Evolutionary conservation across 2,888 invertebrate genomes (phyloP).

Genomic region (Drosophila paucipuncta): DNA sequence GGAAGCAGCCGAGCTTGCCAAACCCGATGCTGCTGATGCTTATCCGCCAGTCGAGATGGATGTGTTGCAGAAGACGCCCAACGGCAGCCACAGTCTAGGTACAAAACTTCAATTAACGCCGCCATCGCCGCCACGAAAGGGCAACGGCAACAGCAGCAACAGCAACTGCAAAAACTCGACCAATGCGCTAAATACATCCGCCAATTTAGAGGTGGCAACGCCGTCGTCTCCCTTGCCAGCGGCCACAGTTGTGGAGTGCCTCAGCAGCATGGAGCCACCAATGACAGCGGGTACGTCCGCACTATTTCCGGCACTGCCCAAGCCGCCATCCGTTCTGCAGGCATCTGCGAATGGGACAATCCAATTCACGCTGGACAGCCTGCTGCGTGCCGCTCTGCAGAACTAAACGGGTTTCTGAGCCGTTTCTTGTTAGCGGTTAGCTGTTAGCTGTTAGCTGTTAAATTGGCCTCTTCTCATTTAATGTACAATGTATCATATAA

Average conservation of each 20-base stretch:
- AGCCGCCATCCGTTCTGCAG: constrained; percentile 70
- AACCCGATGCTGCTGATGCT: constrained; percentile 6
- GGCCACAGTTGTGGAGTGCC: constrained; percentile 50
- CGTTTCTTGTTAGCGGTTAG: constrained; percentile 9
- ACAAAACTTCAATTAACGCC: constrained; percentile 39
- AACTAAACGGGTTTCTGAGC: constrained; percentile 48
- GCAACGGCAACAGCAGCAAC: constrained; percentile 24
- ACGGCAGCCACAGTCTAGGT: constrained; percentile 59
- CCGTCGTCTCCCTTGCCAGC: constrained; percentile 29
- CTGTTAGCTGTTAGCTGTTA: constrained; percentile 18
- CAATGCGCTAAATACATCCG: constrained; percentile 30
- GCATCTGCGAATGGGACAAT: constrained; percentile 70
- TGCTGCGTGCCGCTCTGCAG: constrained; percentile 73
- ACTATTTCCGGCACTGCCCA: constrained; percentile 64
- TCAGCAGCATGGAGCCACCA: constrained; percentile 57
- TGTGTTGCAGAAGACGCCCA: constrained; percentile 46
- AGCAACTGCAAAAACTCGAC: constrained; percentile 36
- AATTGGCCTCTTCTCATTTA: constrained; percentile 32
- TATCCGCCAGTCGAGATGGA: constrained; percentile 11
- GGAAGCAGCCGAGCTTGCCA: constrained; percentile 48
- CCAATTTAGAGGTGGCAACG: constrained; percentile 28
- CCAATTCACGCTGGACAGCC: constrained; percentile 69
- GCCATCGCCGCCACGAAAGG: constrained; percentile 58
- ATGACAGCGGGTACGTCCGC: constrained; percentile 40
- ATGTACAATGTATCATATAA: constrained; percentile 40